A percentile compares a stretch with the other conserved stretches of the same genome.
Conservation (phyloP, 2,888 invertebrate genomes). For the Tridacna crocea region DNA sequence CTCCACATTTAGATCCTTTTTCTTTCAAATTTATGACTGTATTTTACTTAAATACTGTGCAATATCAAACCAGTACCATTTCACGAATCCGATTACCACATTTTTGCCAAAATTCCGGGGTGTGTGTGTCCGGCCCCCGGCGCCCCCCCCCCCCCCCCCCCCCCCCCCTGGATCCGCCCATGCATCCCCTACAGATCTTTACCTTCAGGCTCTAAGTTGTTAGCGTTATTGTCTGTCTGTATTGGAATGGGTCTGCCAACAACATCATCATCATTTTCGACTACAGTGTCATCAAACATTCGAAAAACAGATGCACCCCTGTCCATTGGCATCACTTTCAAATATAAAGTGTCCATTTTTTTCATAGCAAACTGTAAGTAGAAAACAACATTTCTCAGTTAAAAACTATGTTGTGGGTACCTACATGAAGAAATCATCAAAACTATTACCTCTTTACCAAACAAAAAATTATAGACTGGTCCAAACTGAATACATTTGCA, state of each 20-base stretch:
- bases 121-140: no score
- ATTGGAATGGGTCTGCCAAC: background rate
- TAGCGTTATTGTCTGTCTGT: background rate
- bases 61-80: no score
- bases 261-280: conserved; percentile 38
- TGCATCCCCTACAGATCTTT: background rate
- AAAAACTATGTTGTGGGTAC: background rate
- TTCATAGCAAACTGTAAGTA: conserved; percentile 39
- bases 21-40: no score
- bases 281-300: conserved; percentile 32
- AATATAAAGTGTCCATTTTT: conserved; percentile 18
- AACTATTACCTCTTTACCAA: no score
- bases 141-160: no score
- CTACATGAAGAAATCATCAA: background rate
- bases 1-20: no score
- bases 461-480: no score
- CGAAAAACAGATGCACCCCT: conserved; percentile 40
- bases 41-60: no score
- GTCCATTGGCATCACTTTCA: conserved; percentile 47
- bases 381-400: background rate
- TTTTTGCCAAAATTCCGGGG: no score
- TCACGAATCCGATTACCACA: no score
- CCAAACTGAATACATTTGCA: no score
- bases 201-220: background rate
- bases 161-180: no score